phyloP scores from a whole-genome alignment of 53 echinoderm and acorn worm genomes.

The Astropecten irregularis region DNA sequence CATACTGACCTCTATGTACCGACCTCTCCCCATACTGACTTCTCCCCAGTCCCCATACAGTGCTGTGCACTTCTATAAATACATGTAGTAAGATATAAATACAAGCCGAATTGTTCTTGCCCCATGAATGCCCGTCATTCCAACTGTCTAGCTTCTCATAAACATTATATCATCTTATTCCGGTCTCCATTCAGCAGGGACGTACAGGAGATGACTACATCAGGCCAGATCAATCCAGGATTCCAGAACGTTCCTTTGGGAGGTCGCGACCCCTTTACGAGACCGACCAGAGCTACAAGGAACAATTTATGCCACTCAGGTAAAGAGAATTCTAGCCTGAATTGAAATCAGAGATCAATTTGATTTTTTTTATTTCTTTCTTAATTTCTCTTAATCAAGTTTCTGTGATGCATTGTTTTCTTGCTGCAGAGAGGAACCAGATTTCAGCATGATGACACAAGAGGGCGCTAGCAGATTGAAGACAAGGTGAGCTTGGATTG shows the following conservation, averaged over 20 bases:
- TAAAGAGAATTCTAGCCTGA: neutral
- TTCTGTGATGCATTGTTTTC: too few relatives aligned
- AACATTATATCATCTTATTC: too few relatives aligned
- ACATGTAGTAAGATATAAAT: too few relatives aligned
- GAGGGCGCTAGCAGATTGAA: slow-evolving; percentile 38
- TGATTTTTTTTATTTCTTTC: neutral
- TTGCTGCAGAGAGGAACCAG: slow-evolving; percentile 46
- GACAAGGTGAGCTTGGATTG: neutral
- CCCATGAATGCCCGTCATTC: too few relatives aligned
- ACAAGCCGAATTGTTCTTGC: too few relatives aligned
- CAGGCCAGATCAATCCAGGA: neutral
- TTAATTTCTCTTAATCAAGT: too few relatives aligned
- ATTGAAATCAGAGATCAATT: too few relatives aligned
- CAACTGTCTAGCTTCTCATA: too few relatives aligned
- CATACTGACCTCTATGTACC: too few relatives aligned
- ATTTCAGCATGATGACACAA: slow-evolving; percentile 41
- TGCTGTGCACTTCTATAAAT: too few relatives aligned
- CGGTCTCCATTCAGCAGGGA: neutral
- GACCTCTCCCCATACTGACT: too few relatives aligned
- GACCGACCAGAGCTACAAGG: slow-evolving; percentile 75
- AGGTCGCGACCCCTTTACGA: slow-evolving; percentile 59
- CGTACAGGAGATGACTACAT: neutral
- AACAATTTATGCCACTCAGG: slow-evolving; percentile 77
- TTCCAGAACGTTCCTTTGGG: slow-evolving; percentile 41
- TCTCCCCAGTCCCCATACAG: too few relatives aligned